Evolutionary conservation across 2,888 invertebrate species (phyloP).

Genomic region (Sycophila texana): DNA sequence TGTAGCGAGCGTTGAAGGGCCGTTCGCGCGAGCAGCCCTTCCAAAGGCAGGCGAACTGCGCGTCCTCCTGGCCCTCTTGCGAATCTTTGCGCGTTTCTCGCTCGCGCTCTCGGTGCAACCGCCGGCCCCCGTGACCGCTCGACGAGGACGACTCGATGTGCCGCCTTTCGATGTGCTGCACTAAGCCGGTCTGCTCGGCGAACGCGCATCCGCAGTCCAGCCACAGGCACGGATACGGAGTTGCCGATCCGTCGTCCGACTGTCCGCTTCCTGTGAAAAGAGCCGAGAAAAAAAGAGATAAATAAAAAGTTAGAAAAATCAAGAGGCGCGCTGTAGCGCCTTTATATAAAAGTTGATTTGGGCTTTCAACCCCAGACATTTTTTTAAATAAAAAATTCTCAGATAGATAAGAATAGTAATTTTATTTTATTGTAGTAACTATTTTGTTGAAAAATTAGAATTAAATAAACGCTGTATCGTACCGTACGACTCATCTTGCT

Average conservation of each 20-base stretch:
- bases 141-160: slow-evolving; percentile 84
- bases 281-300: too few relatives aligned
- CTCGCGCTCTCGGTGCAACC: slow-evolving; percentile 26
- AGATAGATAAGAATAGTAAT: too few relatives aligned
- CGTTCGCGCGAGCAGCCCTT: slow-evolving; percentile 91
- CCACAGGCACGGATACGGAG: slow-evolving; percentile 85
- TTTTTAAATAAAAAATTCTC: too few relatives aligned
- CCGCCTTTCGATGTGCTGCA: slow-evolving; percentile 88
- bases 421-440: too few relatives aligned
- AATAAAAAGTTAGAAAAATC: too few relatives aligned
- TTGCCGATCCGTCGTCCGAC: slow-evolving; percentile 53
- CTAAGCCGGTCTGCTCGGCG: slow-evolving; percentile 86
- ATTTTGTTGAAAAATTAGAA: too few relatives aligned
- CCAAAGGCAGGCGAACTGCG: slow-evolving; percentile 97
- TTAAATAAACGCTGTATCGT: too few relatives aligned
- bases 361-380: too few relatives aligned
- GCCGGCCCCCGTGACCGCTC: slow-evolving; percentile 64
- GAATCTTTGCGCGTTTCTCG: background rate
- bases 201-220: slow-evolving; percentile 89
- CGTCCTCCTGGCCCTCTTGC: slow-evolving; percentile 74
- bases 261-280: slow-evolving; percentile 51
- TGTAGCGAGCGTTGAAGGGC: slow-evolving; percentile 98
- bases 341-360: too few relatives aligned
- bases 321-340: too few relatives aligned
- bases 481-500: slow-evolving; percentile 63